Evolutionary conservation across 2,797 vertebrate species (phyloP).

Genomic region (Atherinosoma microstoma): DNA sequence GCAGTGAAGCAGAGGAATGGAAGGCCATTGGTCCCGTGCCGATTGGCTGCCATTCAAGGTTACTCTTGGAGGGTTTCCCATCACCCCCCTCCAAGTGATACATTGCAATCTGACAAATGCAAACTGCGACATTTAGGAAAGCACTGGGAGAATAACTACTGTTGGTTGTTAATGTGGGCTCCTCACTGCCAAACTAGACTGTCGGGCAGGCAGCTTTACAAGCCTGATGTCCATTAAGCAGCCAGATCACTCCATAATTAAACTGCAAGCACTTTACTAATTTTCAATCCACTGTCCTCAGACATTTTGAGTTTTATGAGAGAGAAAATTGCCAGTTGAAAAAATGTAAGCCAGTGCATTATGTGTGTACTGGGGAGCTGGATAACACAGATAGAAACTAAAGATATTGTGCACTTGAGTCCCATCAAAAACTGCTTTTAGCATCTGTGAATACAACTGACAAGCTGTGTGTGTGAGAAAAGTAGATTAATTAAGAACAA

Average conservation of each 20-base stretch:
- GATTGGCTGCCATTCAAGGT: slow-evolving; percentile 85
- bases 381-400: slow-evolving; percentile 14
- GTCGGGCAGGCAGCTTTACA: slow-evolving; percentile 65
- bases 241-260: slow-evolving; percentile 61
- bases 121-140: slow-evolving; percentile 86
- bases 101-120: slow-evolving; percentile 86
- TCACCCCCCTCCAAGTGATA: slow-evolving; percentile 84
- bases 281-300: slow-evolving; percentile 12
- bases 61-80: slow-evolving; percentile 84
- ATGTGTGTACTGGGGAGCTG: neutral
- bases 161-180: slow-evolving; percentile 72
- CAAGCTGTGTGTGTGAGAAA: slow-evolving; percentile 30
- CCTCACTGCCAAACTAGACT: slow-evolving; percentile 76
- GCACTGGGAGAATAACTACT: slow-evolving; percentile 79
- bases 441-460: slow-evolving; percentile 8
- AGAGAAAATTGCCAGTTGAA: slow-evolving; percentile 13
- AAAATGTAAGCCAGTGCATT: neutral
- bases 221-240: slow-evolving; percentile 69
- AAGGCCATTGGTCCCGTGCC: slow-evolving; percentile 80
- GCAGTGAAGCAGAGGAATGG: slow-evolving; percentile 69
- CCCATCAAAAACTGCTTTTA: slow-evolving; percentile 10
- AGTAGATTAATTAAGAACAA: slow-evolving; percentile 66
- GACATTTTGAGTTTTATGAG: slow-evolving; percentile 27
- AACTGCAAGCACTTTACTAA: slow-evolving; percentile 17
- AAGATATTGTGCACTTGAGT: slow-evolving; percentile 6